phyloP scores from a whole-genome alignment of 2,888 invertebrate species.

The Lasioglossum figueresi region DNA sequence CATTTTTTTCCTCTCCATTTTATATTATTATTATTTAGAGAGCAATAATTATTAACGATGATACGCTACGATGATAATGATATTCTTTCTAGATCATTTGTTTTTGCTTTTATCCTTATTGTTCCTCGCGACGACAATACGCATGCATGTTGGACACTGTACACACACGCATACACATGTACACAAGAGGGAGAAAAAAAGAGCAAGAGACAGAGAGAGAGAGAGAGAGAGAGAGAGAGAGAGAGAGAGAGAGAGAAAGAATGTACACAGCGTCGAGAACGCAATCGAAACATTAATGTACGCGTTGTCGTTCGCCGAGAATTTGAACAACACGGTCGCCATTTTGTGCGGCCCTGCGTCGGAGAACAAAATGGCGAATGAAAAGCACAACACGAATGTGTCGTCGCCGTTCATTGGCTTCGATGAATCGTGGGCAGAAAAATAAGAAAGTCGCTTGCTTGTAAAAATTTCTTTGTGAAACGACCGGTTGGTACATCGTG shows the following conservation, averaged over 20 bases:
- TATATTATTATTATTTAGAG: slow-evolving; percentile 81
- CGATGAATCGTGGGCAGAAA: slow-evolving; percentile 55
- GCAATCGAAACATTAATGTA: neutral
- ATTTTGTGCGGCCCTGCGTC: neutral
- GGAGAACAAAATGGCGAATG: neutral
- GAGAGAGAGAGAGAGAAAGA: neutral
- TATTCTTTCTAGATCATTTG: slow-evolving; percentile 82
- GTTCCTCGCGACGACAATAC: slow-evolving; percentile 65
- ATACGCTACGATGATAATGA: slow-evolving; percentile 77
- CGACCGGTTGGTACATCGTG: slow-evolving; percentile 44
- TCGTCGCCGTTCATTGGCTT: slow-evolving; percentile 57
- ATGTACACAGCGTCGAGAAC: slow-evolving; percentile 4
- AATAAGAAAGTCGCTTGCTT: slow-evolving; percentile 70
- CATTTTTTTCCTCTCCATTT: slow-evolving; percentile 75
- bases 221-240: neutral
- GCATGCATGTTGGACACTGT: slow-evolving; percentile 33
- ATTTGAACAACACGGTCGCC: neutral
- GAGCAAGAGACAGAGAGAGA: neutral
- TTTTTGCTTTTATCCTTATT: slow-evolving; percentile 71
- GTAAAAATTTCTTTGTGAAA: slow-evolving; percentile 59
- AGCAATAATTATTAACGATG: slow-evolving; percentile 79
- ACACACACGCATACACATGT: neutral
- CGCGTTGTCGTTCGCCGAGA: slow-evolving; percentile 9
- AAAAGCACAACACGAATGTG: slow-evolving; percentile 4
- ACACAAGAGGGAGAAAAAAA: neutral